Evolutionary conservation across 2,797 vertebrate genomes (phyloP), one percentile per base, ranked within the genome.

Genomic region (Sarcophilus harrisii): DNA sequence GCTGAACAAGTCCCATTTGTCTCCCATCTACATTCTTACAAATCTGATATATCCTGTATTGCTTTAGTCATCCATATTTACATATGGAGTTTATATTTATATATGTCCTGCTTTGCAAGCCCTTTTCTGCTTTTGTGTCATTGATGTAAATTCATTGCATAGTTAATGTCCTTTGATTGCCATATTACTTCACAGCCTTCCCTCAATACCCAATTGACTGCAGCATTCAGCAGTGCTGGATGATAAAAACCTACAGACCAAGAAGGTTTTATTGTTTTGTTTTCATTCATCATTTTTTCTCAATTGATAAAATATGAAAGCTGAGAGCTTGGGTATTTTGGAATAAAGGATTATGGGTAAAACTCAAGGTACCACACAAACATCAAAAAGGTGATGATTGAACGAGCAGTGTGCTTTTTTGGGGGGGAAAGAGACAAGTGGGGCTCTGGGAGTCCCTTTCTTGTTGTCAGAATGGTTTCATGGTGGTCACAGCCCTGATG

Each of bases 281-380:
- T 97, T 97, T 97, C 93, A 24, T 24, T 96, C 93, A 94, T 49
- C 9, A 91, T 96, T 95, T 92, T 97, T 95, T 92, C 93, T 4
- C 93, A 96, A 95, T 95, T 96, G 97, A 98, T 98, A 97, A 96
- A 95, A 97, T 95, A 91, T 89, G 92, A 92, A 97, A 98, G 95
- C 94, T 98, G 95, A 98, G 98, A 98, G 93, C 94, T 60, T 49
- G 89, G 58, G 30, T 45, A 66, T 97, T 97, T 95, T 1, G 92
- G 97, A 96, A 96, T 92, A 95, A 96, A 97, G 91, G 1, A 0
- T 90, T 92, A 55, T 92, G 93, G 58, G n/a, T 94, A 95, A 98
- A 97, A 98, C 96, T 96, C 57, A 96, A 96, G 97, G 92, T 57
- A 4, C 93, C 6, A 92, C 90, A 95, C 97, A 94, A 95, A 57